Conservation (phyloP, 2,888 invertebrate species). For the Lobophora halterata region DNA sequence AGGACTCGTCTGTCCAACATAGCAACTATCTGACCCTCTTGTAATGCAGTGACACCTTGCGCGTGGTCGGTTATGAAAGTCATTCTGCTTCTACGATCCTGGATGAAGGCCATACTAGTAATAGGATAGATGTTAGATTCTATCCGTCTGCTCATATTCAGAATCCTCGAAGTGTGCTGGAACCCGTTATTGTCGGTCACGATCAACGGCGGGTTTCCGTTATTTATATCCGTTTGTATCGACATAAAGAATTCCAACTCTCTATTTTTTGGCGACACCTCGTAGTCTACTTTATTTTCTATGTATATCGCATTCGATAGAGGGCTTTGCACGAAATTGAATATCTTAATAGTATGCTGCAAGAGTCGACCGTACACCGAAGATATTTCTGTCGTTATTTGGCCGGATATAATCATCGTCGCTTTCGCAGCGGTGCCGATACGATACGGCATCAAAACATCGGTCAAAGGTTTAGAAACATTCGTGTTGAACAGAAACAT, state of each 20-base stretch:
- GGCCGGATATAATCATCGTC: conserved; percentile 91
- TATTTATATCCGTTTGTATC: conserved; percentile 90
- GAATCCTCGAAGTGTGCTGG: conserved; percentile 88
- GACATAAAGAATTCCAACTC: conserved; percentile 95
- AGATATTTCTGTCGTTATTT: conserved; percentile 89
- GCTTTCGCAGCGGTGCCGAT: conserved; percentile 75
- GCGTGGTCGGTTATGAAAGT: conserved; percentile 93
- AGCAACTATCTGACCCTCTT: conserved; percentile 93
- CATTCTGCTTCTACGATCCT: conserved; percentile 85
- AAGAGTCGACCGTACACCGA: conserved; percentile 89
- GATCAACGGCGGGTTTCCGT: conserved; percentile 88
- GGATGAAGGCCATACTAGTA: conserved; percentile 91
- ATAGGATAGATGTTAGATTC: conserved; percentile 98
- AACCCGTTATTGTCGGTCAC: conserved; percentile 96
- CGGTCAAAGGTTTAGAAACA: conserved; percentile 88
- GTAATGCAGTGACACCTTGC: conserved; percentile 93
- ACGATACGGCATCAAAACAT: conserved; percentile 86
- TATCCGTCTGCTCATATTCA: conserved; percentile 88
- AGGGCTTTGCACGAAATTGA: conserved; percentile 84
- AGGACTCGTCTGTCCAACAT: conserved; percentile 95
- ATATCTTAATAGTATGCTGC: conserved; percentile 89
- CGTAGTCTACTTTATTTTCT: conserved; percentile 91
- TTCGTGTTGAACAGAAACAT: conserved; percentile 97
- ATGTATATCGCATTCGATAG: conserved; percentile 87
- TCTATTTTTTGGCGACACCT: conserved; percentile 89